These are phyloP conservation scores for Phallusia fumigata DNA, from an alignment of 23 tunicate species.

Conservation along the genomic window DNA sequence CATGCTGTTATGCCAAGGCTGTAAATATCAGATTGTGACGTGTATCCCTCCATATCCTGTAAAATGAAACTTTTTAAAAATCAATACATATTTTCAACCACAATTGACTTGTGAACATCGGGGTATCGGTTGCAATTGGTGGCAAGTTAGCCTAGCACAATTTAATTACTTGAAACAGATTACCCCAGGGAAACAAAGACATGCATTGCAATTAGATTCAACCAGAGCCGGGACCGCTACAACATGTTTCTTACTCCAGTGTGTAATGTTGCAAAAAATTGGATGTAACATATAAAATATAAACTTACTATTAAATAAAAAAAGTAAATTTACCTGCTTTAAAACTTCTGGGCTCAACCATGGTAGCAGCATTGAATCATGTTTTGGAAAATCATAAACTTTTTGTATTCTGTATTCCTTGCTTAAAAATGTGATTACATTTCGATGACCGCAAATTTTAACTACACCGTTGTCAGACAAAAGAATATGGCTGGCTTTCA, in stretches of 20 bases:
- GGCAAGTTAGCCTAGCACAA: too few relatives aligned
- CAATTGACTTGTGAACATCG: too few relatives aligned
- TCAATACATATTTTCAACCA: too few relatives aligned
- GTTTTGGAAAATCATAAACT: conserved; percentile 85
- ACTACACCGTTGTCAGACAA: conserved; percentile 60
- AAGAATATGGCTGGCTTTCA: conserved; percentile 77
- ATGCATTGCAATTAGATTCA: too few relatives aligned
- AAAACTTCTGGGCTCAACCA: conserved; percentile 92
- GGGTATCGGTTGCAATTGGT: too few relatives aligned
- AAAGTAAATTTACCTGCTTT: conserved; percentile 48
- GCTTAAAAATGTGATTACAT: conserved; percentile 54
- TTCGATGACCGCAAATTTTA: conserved; percentile 69
- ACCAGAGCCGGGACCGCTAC: too few relatives aligned
- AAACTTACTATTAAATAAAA: too few relatives aligned
- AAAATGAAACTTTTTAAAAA: neutral
- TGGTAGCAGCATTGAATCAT: conserved; percentile 66
- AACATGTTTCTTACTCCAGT: too few relatives aligned
- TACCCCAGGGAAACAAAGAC: too few relatives aligned
- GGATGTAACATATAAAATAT: too few relatives aligned
- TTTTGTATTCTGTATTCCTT: conserved; percentile 37
- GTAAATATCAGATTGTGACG: conserved; percentile 72
- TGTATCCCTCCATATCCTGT: conserved; percentile 85
- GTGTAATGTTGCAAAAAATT: too few relatives aligned
- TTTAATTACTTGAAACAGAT: too few relatives aligned
- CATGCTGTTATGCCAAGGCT: conserved; percentile 92